These are phyloP conservation scores for Otus sunia DNA, from an alignment of 2,113 vertebrate species.

Conservation along the genomic window DNA sequence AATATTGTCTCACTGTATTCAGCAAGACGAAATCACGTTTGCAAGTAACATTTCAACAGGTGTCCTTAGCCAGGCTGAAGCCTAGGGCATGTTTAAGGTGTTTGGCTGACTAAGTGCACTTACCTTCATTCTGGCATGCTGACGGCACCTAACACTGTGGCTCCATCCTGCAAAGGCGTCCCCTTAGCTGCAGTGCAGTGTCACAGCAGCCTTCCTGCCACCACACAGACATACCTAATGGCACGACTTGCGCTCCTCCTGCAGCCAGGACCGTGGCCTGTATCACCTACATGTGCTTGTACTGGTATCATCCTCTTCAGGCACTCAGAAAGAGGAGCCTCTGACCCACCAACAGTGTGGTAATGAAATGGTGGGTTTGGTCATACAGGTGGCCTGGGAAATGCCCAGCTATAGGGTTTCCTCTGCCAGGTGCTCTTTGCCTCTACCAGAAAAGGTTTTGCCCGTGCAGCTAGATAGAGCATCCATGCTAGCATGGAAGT, in stretches of 20 bases:
- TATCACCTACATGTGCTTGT: background rate
- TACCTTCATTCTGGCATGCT: background rate
- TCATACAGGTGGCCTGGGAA: background rate
- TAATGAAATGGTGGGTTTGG: background rate
- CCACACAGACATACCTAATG: background rate
- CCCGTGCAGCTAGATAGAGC: accelerated
- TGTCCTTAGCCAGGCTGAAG: background rate
- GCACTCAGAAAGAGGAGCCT: background rate
- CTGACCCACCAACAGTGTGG: background rate
- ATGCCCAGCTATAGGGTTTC: background rate
- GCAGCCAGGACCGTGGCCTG: background rate
- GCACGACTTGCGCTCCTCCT: background rate
- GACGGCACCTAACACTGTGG: background rate
- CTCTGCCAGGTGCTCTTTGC: background rate
- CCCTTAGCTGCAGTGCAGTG: background rate
- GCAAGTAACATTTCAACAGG: background rate
- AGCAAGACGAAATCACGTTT: background rate
- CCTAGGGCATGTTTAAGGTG: background rate
- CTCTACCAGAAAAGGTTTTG: background rate
- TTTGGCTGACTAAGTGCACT: background rate
- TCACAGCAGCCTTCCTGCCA: background rate
- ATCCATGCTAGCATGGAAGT: background rate
- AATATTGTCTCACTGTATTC: background rate
- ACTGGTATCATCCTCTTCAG: background rate
- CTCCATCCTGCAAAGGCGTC: accelerated